phyloP scores from a whole-genome alignment of 1,140 invertebrate species.

The Dryas iulia region DNA sequence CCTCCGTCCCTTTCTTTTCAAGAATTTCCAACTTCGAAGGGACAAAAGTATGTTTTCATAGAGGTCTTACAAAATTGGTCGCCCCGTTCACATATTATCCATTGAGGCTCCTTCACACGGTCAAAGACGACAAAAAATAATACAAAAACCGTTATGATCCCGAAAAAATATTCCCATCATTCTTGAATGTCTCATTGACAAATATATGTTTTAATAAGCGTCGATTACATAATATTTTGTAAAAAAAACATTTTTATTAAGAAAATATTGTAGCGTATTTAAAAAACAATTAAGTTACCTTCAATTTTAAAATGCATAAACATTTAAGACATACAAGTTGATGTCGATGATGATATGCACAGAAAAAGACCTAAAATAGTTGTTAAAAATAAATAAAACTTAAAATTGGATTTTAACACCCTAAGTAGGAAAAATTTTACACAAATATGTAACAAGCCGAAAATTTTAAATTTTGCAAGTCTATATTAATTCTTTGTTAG shows the following conservation, averaged over 20 bases:
- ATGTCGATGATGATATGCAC: too few relatives aligned
- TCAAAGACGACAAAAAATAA: slow-evolving; percentile 76
- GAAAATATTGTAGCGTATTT: not conserved
- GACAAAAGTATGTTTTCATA: slow-evolving; percentile 21
- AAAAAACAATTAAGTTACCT: too few relatives aligned
- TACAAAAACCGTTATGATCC: slow-evolving; percentile 77
- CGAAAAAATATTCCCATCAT: slow-evolving; percentile 74
- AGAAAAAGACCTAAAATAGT: too few relatives aligned
- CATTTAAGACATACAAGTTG: too few relatives aligned
- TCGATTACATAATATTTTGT: not conserved
- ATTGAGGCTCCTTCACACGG: slow-evolving; percentile 77
- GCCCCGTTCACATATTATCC: slow-evolving; percentile 62
- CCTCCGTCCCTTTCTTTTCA: slow-evolving; percentile 27
- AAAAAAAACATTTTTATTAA: not conserved
- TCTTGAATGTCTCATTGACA: slow-evolving; percentile 76
- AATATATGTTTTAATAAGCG: slow-evolving; percentile 32
- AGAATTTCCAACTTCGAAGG: slow-evolving; percentile 12
- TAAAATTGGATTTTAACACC: too few relatives aligned
- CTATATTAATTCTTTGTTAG: not conserved
- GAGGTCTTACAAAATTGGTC: slow-evolving; percentile 49
- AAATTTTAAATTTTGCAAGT: not conserved
- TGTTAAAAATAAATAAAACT: too few relatives aligned
- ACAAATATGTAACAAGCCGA: too few relatives aligned
- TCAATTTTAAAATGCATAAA: too few relatives aligned
- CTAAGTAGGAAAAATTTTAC: too few relatives aligned